phyloP scores from a whole-genome alignment of 37 sponge, comb jelly and placozoan species.

The Spongilla lacustris region DNA sequence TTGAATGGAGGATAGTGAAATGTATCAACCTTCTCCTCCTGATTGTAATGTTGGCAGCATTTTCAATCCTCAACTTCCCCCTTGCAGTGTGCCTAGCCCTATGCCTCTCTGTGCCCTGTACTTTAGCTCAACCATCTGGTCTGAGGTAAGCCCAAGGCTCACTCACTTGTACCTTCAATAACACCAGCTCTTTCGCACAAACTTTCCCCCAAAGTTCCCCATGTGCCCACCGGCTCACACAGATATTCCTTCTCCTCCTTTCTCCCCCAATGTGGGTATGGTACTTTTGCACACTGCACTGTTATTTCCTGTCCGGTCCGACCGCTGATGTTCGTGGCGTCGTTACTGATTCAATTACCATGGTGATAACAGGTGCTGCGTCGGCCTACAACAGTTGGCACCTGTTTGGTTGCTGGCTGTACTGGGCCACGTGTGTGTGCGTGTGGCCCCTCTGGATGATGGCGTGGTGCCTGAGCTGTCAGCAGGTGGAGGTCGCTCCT shows the following conservation, averaged over 20 bases:
- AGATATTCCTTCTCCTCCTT: neutral
- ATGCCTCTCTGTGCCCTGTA: neutral
- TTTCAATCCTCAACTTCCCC: neutral
- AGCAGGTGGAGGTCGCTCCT: neutral
- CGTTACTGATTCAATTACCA: neutral
- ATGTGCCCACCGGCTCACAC: neutral
- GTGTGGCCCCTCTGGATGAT: constrained; percentile 73
- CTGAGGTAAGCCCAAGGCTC: neutral
- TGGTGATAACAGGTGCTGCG: constrained; percentile 12
- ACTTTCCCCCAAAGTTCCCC: neutral
- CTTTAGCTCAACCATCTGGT: neutral
- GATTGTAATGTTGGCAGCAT: neutral
- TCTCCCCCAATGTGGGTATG: neutral
- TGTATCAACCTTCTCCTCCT: neutral
- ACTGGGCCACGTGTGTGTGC: constrained; percentile 27
- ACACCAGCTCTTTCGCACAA: too few relatives aligned
- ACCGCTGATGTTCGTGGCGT: neutral
- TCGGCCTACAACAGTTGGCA: constrained; percentile 33
- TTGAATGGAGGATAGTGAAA: neutral
- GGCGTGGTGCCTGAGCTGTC: constrained; percentile 48
- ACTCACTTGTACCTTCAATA: too few relatives aligned
- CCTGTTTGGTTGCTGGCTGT: constrained; percentile 44
- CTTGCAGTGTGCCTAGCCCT: neutral
- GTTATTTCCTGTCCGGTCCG: neutral
- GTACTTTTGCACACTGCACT: neutral